These are phyloP conservation scores for Beroe forskalii DNA, from an alignment of 37 sponge, comb jelly and placozoan genomes.

Conservation along the genomic window DNA sequence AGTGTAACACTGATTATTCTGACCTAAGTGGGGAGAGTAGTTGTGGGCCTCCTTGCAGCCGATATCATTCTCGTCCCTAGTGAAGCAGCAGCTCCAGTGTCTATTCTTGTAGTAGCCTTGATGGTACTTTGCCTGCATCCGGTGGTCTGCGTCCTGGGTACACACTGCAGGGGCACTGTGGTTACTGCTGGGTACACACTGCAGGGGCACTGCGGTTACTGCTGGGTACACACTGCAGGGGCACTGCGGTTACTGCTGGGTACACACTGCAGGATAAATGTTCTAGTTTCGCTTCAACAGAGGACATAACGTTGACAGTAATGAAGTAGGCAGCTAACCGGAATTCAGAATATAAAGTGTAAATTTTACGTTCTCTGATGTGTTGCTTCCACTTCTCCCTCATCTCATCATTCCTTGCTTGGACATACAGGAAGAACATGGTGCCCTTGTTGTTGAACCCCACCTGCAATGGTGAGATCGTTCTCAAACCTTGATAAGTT, in stretches of 20 bases:
- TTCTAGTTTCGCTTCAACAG: too few relatives aligned
- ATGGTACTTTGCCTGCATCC: constrained; percentile 34
- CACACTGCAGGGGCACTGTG: neutral
- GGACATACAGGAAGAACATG: constrained; percentile 25
- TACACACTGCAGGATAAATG: constrained; percentile 22
- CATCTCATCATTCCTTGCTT: constrained; percentile 42
- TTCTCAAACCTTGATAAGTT: too few relatives aligned
- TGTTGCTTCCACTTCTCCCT: neutral
- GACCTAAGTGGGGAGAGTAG: neutral
- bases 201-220: too few relatives aligned
- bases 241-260: too few relatives aligned
- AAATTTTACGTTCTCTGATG: constrained; percentile 30
- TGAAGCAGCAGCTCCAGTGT: neutral
- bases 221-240: neutral
- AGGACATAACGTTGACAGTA: too few relatives aligned
- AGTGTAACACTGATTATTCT: too few relatives aligned
- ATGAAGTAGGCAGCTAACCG: too few relatives aligned
- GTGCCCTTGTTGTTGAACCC: constrained; percentile 22
- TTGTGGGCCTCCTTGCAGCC: neutral
- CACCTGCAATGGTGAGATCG: too few relatives aligned
- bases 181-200: constrained; percentile 8
- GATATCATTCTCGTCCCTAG: neutral
- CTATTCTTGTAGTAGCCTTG: constrained; percentile 21
- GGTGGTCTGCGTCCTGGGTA: neutral
- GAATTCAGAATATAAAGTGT: too few relatives aligned